Base-by-base conservation (phyloP, 2,888 invertebrate species). In the Ormyrus nitidulus region DNA sequence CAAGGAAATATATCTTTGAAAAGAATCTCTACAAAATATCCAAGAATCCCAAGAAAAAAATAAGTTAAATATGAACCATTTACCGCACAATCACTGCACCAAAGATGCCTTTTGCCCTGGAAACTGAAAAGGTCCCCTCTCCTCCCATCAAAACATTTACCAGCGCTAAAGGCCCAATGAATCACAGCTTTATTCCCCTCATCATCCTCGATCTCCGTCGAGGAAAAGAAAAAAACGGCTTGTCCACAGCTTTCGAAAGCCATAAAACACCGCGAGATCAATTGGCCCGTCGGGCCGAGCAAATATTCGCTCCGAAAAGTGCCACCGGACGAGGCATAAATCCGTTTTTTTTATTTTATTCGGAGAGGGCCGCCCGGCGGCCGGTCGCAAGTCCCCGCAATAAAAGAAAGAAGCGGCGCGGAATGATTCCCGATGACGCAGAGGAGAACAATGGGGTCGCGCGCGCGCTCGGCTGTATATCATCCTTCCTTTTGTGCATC, bases 401-500 rank as follows among this genome's bases (percentile, higher is more conserved):
- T 34, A 34, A 34, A 34, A 62, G 7, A 58, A 58, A 48, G 9
- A 13, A 56, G 44, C 7, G 58, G 10, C 5, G 13, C 8, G n/a
- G 62, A 46, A 54, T n/a, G n/a, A 51, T 46, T 44, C 51, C 48
- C 70, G 74, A 75, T 70, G 79, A 75, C 79, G 79, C 59, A 51
- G 49, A 46, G 13, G 44, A 49, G n/a, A 79, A 79, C 79, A 79
- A 79, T 75, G 79, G 70, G 79, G 74, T 75, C 74, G 74, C 70
- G 53, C 34, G 49, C 58, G 13, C 66, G 7, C 49, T 69, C 34
- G 11, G 64, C 13, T 54, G 56, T 64, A 64, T 64, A 70, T 77
- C 70, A 70, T 70, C 62, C 44, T 69, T 54, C 51, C 66, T 56
- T 34, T 19, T 44, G 19, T n/a, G 64, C 34, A 11, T 56, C 34